These are phyloP conservation scores for Sebastes kiyomatsui DNA, from an alignment of 2,797 vertebrate species.

Conservation along the genomic window DNA sequence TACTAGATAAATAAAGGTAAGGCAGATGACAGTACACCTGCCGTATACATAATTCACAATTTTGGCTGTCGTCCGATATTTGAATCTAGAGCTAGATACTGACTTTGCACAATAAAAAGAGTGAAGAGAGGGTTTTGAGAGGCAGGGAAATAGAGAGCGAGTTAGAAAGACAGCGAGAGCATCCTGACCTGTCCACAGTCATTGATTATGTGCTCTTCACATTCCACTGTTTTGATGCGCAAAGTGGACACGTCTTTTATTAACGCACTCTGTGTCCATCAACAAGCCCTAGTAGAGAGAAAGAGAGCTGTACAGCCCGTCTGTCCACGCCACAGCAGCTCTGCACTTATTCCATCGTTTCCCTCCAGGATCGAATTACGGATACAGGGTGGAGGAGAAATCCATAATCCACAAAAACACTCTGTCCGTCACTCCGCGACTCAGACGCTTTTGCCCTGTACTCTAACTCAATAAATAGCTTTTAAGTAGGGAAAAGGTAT, in stretches of 20 bases:
- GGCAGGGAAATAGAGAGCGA: constrained; percentile 2
- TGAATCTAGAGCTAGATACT: constrained; percentile 18
- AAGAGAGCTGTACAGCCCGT: constrained; percentile 55
- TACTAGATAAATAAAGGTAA: constrained; percentile 38
- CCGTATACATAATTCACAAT: constrained; percentile 27
- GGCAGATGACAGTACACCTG: constrained; percentile 21
- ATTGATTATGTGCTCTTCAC: constrained; percentile 79
- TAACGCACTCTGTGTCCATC: constrained; percentile 85
- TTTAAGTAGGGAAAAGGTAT: constrained; percentile 85
- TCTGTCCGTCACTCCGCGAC: constrained; percentile 78
- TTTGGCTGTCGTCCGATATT: constrained; percentile 9
- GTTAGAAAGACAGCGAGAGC: constrained; percentile 44
- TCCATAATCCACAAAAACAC: constrained; percentile 83
- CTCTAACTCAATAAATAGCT: constrained; percentile 87
- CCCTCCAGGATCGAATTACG: constrained; percentile 82
- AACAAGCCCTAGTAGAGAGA: constrained; percentile 68
- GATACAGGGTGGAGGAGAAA: constrained; percentile 68
- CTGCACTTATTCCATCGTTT: constrained; percentile 80
- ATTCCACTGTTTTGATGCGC: constrained; percentile 82
- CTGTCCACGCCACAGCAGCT: constrained; percentile 62
- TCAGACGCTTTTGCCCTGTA: constrained; percentile 80
- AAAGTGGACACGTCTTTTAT: constrained; percentile 85
- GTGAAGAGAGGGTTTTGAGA: constrained; percentile 12
- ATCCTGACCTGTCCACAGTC: constrained; percentile 72
- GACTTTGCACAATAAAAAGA: constrained; percentile 31